These are phyloP conservation scores for Sinelater perroti DNA, from an alignment of 2,888 invertebrate species.

Conservation along the genomic window DNA sequence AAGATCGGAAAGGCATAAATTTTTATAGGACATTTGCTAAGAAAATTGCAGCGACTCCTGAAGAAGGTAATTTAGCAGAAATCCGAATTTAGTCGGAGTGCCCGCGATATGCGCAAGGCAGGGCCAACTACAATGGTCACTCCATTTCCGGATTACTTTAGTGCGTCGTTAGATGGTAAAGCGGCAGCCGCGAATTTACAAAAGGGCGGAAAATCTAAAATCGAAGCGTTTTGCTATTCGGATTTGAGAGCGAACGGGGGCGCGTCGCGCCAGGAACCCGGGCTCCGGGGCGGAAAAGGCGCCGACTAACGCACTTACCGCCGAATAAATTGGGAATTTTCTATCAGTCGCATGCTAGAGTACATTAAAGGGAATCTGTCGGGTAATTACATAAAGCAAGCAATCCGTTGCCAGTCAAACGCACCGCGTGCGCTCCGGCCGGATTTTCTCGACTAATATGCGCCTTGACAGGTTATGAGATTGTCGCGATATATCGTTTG, in stretches of 20 bases:
- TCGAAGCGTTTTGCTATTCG: constrained; percentile 22
- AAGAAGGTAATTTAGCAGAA: constrained; percentile 51
- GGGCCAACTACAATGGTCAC: constrained; percentile 54
- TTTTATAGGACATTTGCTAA: constrained; percentile 55
- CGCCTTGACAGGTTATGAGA: constrained; percentile 52
- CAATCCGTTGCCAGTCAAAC: constrained; percentile 35
- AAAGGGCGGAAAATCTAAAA: constrained; percentile 21
- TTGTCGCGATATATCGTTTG: constrained; percentile 53
- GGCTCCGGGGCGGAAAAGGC: constrained; percentile 12
- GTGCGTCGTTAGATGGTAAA: constrained; percentile 43
- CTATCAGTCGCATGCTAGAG: constrained; percentile 30
- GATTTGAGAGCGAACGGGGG: neutral
- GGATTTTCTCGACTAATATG: constrained; percentile 52
- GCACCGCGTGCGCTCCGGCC: constrained; percentile 34
- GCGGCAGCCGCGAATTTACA: constrained; percentile 38
- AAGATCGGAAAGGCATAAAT: constrained; percentile 53
- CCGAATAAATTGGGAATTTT: constrained; percentile 32
- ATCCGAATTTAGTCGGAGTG: constrained; percentile 45
- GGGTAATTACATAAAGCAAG: constrained; percentile 35
- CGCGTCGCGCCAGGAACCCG: neutral
- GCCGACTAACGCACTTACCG: constrained; percentile 28
- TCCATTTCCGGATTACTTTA: constrained; percentile 52
- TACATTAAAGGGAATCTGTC: constrained; percentile 30
- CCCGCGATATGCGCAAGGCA: constrained; percentile 45
- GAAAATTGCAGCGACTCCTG: constrained; percentile 54